Conservation (phyloP, 2,113 vertebrate species). For the Pterocles orientalis region DNA sequence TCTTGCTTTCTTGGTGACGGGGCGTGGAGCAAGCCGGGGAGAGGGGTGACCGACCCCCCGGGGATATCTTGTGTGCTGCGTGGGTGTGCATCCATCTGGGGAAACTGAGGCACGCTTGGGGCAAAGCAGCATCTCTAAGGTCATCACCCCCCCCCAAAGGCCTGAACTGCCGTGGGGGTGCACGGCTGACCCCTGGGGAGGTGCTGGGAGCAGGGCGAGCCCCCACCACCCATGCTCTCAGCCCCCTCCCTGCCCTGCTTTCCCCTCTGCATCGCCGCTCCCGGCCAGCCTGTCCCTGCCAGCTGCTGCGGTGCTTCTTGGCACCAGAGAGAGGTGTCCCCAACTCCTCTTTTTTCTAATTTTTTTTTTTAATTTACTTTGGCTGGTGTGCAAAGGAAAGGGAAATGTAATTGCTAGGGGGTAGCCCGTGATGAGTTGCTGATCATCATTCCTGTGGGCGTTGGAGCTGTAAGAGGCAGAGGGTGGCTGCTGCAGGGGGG, state of each 20-base stretch:
- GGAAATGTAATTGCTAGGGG: not conserved
- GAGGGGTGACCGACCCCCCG: not conserved
- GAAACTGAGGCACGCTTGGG: not conserved
- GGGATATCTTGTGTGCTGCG: not conserved
- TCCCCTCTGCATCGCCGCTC: not conserved
- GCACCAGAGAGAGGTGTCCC: not conserved
- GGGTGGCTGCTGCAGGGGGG: no score
- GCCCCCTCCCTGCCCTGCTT: not conserved
- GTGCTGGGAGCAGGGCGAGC: not conserved
- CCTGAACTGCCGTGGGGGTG: not conserved
- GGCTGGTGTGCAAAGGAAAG: not conserved
- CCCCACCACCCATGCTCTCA: fast-evolving
- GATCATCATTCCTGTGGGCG: not conserved
- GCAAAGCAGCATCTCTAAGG: not conserved
- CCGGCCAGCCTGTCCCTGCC: not conserved
- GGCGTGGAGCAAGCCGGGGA: not conserved
- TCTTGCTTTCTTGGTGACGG: not conserved
- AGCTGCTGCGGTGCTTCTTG: not conserved
- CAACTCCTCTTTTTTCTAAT: not conserved
- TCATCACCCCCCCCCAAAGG: not conserved
- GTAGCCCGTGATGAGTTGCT: not conserved
- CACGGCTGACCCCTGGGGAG: not conserved
- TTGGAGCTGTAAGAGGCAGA: no score
- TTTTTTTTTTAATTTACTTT: not conserved
- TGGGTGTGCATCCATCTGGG: not conserved